Conservation (phyloP, 2,888 invertebrate species). For the Rhodophaea formosa region DNA sequence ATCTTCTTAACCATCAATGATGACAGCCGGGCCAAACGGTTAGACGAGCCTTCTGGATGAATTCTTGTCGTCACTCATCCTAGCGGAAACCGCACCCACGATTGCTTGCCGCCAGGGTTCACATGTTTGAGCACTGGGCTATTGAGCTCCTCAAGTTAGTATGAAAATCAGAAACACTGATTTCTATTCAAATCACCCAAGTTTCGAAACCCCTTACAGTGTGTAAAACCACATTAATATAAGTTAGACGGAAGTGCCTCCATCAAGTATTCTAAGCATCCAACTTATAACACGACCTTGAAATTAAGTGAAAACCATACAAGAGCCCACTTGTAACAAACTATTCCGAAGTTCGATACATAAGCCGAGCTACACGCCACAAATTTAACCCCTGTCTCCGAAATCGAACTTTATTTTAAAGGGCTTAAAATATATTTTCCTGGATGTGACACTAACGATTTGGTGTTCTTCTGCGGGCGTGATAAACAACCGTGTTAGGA, state of each 20-base stretch:
- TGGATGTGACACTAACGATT: constrained; percentile 29
- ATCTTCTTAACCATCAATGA: no score
- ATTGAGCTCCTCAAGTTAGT: no score
- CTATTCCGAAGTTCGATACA: constrained; percentile 36
- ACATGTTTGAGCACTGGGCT: no score
- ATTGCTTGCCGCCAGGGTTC: no score
- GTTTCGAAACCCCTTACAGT: neutral
- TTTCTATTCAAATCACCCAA: neutral
- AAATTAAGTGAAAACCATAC: constrained; percentile 11
- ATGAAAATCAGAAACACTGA: neutral
- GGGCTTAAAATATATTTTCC: constrained; percentile 24
- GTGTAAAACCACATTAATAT: neutral
- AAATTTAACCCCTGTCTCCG: constrained; percentile 55
- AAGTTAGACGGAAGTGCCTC: neutral
- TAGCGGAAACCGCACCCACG: no score
- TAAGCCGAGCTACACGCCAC: constrained; percentile 41
- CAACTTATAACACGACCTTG: constrained; percentile 11
- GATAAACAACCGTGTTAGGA: neutral
- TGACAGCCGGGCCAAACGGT: no score
- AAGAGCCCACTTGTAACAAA: constrained; percentile 23
- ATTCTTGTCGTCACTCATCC: no score
- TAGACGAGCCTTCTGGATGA: no score
- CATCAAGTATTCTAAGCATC: constrained; percentile 4
- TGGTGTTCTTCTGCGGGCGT: neutral
- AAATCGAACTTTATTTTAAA: constrained; percentile 39